Percentiles rank a stretch among this genome's conserved stretches.
phyloP scores from a whole-genome alignment of 2,113 vertebrate species.

The Urocolius indicus region DNA sequence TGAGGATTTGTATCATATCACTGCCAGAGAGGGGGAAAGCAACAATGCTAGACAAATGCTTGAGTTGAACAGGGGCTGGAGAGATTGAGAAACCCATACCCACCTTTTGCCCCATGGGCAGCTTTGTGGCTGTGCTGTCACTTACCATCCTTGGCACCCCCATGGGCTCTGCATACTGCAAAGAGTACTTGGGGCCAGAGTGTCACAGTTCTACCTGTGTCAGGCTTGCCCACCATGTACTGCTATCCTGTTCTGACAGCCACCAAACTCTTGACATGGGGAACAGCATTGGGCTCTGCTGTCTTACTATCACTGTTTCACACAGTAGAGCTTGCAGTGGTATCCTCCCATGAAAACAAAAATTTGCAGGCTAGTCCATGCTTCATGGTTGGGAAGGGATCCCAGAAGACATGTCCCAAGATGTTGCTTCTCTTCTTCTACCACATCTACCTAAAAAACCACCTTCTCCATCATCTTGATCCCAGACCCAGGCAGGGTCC shows the following conservation, averaged over 20 bases:
- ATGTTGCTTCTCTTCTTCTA: not conserved
- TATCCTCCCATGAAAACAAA: not conserved
- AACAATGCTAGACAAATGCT: not conserved
- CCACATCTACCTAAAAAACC: not conserved
- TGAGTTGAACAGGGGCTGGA: not conserved
- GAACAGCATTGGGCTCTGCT: not conserved
- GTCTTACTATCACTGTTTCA: not conserved
- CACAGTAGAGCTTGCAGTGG: not conserved
- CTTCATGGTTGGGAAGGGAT: not conserved
- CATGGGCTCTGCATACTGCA: rapidly evolving
- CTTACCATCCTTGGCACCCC: not conserved
- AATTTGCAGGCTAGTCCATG: not conserved
- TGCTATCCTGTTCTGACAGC: not conserved
- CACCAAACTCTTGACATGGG: rapidly evolving
- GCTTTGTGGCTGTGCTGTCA: not conserved
- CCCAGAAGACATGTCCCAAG: rapidly evolving
- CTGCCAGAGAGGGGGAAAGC: not conserved
- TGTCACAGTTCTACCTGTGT: not conserved
- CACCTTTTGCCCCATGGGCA: too few species aligned
- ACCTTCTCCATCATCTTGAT: not conserved
- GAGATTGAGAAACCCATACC: not conserved
- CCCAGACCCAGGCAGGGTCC: too few species aligned
- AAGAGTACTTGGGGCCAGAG: not conserved
- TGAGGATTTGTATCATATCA: rapidly evolving
- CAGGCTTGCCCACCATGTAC: not conserved